Percentiles rank a stretch among this genome's conserved stretches.
These are phyloP conservation scores for Gymnobelideus leadbeateri DNA, from an alignment of 2,113 vertebrate genomes.

Conservation along the genomic window DNA sequence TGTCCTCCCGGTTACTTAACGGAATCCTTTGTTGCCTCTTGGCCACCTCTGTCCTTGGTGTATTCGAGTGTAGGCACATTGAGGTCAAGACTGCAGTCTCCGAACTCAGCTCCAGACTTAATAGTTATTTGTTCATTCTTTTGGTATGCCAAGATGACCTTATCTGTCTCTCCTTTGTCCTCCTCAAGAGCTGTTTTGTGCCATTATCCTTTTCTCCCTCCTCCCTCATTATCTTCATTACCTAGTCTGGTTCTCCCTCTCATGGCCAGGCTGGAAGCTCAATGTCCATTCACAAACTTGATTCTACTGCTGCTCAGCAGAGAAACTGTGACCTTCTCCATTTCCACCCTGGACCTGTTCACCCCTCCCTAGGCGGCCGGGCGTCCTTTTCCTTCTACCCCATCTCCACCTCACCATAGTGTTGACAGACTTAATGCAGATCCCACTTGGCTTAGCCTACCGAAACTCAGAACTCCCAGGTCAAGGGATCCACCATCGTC, in stretches of 20 bases:
- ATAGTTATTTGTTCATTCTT: neutral
- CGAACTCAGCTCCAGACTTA: neutral
- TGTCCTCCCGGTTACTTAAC: neutral
- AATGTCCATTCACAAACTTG: neutral
- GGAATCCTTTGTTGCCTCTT: neutral
- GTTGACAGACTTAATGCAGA: neutral
- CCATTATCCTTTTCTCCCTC: neutral
- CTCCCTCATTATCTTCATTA: neutral
- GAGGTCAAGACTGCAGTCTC: neutral
- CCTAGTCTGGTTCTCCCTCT: neutral
- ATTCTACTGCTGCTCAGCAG: neutral
- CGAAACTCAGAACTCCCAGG: neutral
- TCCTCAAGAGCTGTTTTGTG: neutral
- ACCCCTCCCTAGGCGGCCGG: neutral
- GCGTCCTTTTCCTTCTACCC: neutral
- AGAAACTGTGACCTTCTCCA: neutral
- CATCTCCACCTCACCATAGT: neutral
- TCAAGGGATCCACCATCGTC: neutral
- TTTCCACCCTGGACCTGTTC: neutral
- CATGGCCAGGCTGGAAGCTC: neutral
- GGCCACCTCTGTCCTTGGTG: neutral
- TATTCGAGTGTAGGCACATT: neutral
- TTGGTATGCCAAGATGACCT: neutral
- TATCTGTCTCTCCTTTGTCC: neutral
- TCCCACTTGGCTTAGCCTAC: neutral